These are phyloP conservation scores for Phacellophora camtschatica DNA, from an alignment of 30 jellyfish, hydroid and myxozoan species.

Conservation along the genomic window DNA sequence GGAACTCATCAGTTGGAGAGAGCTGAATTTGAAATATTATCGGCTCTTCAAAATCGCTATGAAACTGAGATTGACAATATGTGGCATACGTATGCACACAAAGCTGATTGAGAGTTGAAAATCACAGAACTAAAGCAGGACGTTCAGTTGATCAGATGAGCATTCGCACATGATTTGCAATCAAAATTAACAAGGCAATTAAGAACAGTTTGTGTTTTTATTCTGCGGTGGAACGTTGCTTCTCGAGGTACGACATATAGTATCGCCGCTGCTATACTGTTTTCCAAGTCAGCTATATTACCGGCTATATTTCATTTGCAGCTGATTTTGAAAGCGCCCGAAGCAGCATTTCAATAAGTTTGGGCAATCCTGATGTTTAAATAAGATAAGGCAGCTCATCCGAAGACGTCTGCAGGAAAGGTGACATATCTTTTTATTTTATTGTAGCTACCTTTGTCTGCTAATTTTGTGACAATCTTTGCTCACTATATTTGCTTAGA, in stretches of 20 bases:
- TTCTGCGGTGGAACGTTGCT: neutral
- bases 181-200: neutral
- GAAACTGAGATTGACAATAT: neutral
- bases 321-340: slow-evolving; percentile 38
- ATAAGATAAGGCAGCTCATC: neutral
- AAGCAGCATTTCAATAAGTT: neutral
- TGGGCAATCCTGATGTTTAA: too few species aligned
- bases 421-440: too few species aligned
- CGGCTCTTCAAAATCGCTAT: neutral
- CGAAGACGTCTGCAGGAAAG: too few species aligned
- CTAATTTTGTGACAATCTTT: too few species aligned
- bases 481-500: too few species aligned
- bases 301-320: slow-evolving; percentile 61
- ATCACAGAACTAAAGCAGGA: neutral
- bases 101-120: neutral
- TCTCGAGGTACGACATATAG: neutral
- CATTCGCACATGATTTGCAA: neutral
- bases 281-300: slow-evolving; percentile 39
- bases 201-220: neutral
- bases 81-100: neutral
- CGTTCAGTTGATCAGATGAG: neutral
- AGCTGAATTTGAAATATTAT: neutral
- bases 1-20: slow-evolving; percentile 4
- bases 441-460: too few species aligned
- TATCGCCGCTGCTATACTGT: slow-evolving; percentile 30